Evolutionary conservation across 1,140 invertebrate genomes (phyloP).

Genomic region (Ceratina calcarata): DNA sequence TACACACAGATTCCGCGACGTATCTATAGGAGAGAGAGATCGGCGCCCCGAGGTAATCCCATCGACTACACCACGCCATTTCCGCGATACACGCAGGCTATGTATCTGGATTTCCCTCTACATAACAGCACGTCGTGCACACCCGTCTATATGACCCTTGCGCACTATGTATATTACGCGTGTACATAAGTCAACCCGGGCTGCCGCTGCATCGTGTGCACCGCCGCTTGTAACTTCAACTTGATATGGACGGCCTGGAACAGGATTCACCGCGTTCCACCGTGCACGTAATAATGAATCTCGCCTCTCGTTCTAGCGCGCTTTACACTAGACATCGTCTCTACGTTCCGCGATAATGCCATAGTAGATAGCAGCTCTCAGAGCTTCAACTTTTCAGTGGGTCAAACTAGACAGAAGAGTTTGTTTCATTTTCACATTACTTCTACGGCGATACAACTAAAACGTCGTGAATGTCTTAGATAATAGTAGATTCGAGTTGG

Average conservation of each 20-base stretch:
- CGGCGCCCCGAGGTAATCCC: conserved; percentile 31
- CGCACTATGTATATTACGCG: conserved; percentile 5
- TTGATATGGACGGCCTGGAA: not conserved
- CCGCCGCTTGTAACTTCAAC: conserved; percentile 1
- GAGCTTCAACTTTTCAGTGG: not conserved
- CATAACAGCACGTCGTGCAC: not conserved
- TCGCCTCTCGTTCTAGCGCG: not conserved
- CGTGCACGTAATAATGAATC: conserved; percentile 14
- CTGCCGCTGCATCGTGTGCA: not conserved
- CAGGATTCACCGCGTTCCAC: conserved; percentile 20
- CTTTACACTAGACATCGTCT: not conserved
- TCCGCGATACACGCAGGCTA: conserved; percentile 24
- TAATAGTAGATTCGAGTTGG: too few species aligned
- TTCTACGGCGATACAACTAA: too few species aligned
- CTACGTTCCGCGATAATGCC: not conserved
- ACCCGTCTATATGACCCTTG: not conserved
- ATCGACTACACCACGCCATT: conserved; percentile 34
- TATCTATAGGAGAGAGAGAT: conserved; percentile 31
- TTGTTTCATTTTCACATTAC: too few species aligned
- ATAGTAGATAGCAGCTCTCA: not conserved
- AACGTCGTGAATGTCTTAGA: too few species aligned
- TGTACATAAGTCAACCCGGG: not conserved
- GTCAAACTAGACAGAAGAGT: too few species aligned
- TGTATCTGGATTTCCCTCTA: conserved; percentile 31
- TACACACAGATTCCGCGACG: not conserved